Base-by-base conservation (phyloP, 2,113 vertebrate genomes). In the Bubalus kerabau region DNA sequence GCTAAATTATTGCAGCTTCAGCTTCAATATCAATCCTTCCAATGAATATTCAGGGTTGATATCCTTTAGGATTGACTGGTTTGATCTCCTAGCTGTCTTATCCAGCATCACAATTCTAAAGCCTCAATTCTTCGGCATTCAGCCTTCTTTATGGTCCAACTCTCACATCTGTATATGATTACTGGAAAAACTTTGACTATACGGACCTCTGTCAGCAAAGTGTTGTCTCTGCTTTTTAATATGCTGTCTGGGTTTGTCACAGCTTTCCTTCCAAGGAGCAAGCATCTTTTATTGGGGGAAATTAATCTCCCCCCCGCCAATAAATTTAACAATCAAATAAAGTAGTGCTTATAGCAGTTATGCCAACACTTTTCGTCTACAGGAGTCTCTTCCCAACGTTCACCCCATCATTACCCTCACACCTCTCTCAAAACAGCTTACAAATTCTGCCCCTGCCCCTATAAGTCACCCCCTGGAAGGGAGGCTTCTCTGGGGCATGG, bases 301-400 rank as follows among this genome's bases (percentile, higher is more conserved):
- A 26, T 23, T 24, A 74, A 74, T 43, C 8, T 3, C n/a, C n/a
- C 64, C 24, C 28, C 28, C 19, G 4, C 1, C 1, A 82, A 46
- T 4, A 32, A 16, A 6, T 2, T 21, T 43, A n/a, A 28, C 28
- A 13, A 2, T 16, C 52, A 80, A 62, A 32, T 24, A 8, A 21
- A 24, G 17, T 6, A 4, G 16, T 6, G 32, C 8, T n/a, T 2
- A 23, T 0, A 12, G 19, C 15, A 57, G n/a, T 91, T 64, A 30
- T 3, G 4, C 13, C 7, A 4, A 2, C 1, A 19, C 13, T 5
- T 26, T 12, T 17, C 52, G 36, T n/a, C 6, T 30, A 5, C 2
- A 23, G 24, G 10, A 6, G 6, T 7, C 13, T 14, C 76, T 60
- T 19, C 26, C 40, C n/a, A 30, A 16, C 30, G 57, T 15, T 19